These are phyloP conservation scores for Temnothorax ravouxi DNA, from an alignment of 2,888 invertebrate genomes.

Conservation along the genomic window DNA sequence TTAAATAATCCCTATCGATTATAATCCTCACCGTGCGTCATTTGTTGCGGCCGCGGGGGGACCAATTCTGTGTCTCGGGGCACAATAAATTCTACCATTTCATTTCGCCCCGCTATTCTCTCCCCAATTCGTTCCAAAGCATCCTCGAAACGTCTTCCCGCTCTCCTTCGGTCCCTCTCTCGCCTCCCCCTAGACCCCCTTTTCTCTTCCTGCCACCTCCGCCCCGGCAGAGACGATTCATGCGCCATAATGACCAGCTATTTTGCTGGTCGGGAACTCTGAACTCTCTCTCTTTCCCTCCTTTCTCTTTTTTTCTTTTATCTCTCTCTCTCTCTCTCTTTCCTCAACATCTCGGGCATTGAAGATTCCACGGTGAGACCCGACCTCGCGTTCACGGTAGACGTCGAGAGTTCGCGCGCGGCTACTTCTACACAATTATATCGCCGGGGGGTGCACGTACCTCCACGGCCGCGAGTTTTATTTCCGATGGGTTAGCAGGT, in stretches of 20 bases:
- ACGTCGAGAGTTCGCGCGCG: conserved; percentile 41
- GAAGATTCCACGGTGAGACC: conserved; percentile 70
- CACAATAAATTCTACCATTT: conserved; percentile 76
- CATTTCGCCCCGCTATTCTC: conserved; percentile 65
- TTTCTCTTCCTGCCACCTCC: conserved; percentile 59
- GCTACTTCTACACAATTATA: conserved; percentile 68
- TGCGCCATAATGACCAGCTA: conserved; percentile 77
- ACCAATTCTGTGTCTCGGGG: conserved; percentile 64
- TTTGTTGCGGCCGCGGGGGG: conserved; percentile 74
- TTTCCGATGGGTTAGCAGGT: conserved; percentile 65
- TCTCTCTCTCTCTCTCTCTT: not conserved
- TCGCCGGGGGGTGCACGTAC: conserved; percentile 62
- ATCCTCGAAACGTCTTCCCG: conserved; percentile 40
- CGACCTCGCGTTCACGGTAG: conserved; percentile 67
- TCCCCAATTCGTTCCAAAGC: conserved; percentile 58
- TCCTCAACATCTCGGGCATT: conserved; percentile 65
- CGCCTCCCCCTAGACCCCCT: conserved; percentile 58
- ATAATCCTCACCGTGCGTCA: conserved; percentile 73
- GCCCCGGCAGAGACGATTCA: conserved; percentile 73
- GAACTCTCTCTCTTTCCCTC: conserved; percentile 61
- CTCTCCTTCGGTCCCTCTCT: conserved; percentile 49
- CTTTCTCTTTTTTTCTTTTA: not conserved
- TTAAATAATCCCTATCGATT: conserved; percentile 78
- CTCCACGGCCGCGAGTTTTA: conserved; percentile 70
- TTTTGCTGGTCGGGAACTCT: conserved; percentile 76